These are phyloP conservation scores for Holocentrus rufus DNA, from an alignment of 2,797 vertebrate genomes.

Conservation along the genomic window DNA sequence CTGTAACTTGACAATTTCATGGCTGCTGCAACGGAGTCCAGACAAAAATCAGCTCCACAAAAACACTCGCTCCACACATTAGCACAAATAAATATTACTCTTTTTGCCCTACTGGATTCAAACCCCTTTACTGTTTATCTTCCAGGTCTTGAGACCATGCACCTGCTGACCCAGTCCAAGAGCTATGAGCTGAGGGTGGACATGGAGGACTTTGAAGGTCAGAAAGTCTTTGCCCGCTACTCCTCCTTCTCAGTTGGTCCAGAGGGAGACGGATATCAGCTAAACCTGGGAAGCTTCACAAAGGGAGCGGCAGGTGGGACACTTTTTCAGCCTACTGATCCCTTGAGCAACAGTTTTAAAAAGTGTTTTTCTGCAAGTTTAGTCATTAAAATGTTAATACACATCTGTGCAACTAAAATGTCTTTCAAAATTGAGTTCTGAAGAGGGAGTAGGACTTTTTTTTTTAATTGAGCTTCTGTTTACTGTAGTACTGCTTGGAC, in stretches of 20 bases:
- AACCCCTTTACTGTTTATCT: background rate
- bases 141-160: slow-evolving; percentile 71
- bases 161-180: slow-evolving; percentile 60
- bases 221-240: slow-evolving; percentile 55
- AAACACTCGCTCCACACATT: no score
- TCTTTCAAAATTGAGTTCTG: no score
- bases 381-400: no score
- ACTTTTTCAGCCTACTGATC: background rate
- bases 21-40: no score
- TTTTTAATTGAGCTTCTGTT: no score
- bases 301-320: slow-evolving; percentile 63
- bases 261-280: slow-evolving; percentile 63
- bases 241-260: slow-evolving; percentile 65
- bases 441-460: no score
- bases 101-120: background rate
- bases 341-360: no score
- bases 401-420: no score
- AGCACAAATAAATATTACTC: no score
- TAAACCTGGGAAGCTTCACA: slow-evolving; percentile 57
- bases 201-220: slow-evolving; percentile 68
- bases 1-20: background rate
- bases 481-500: no score
- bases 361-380: no score
- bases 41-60: no score
- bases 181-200: slow-evolving; percentile 73